Evolutionary conservation across 2,888 invertebrate species (phyloP), one percentile per base, ranked within the genome.

Genomic region (Alentia gelatinosa): DNA sequence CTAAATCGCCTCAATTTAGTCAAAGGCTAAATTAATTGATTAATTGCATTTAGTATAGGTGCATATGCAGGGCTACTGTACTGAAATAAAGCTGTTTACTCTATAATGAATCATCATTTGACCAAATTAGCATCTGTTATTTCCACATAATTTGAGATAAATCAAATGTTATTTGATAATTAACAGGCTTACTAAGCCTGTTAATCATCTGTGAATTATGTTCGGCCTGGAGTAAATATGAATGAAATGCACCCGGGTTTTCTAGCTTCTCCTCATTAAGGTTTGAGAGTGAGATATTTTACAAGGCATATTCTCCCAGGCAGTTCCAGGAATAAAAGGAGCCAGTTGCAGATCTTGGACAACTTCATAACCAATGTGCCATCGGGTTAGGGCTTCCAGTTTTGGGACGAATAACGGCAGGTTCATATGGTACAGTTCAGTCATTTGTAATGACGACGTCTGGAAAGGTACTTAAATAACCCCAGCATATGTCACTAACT

Each of bases 391-490:
- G 4, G 63, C 12, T 33, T 89, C 63, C 12, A 9, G 68, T 23
- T 12, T n/a, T 63, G 89, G 89, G 39, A 33, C 63, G 35, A 89
- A 89, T 7, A 89, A 33, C 7, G 89, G 89, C n/a, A 89, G 35
- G 89, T 89, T 89, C 89, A 89, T 89, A 12, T 63, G 12, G 50
- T 89, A 89, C 1, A 63, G 9, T 37, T 89, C 89, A 89, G 63
- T 63, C 89, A 89, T 56, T 0, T 37, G 39, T 1, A 89, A 23
- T 4, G 68, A 89, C 1, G 89, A 50, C 3, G 50, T 30, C 37
- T 56, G 37, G 39, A 63, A 26, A 3, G 89, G 89, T 19, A 63
- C 23, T 12, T 37, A 19, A 0, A 89, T 63, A 23, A 89, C 35
- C 15, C 89, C 89, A 0, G 35, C 37, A 63, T 89, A 63, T 4